Conservation (phyloP, 2,113 vertebrate genomes). For the Henicopernis longicauda region DNA sequence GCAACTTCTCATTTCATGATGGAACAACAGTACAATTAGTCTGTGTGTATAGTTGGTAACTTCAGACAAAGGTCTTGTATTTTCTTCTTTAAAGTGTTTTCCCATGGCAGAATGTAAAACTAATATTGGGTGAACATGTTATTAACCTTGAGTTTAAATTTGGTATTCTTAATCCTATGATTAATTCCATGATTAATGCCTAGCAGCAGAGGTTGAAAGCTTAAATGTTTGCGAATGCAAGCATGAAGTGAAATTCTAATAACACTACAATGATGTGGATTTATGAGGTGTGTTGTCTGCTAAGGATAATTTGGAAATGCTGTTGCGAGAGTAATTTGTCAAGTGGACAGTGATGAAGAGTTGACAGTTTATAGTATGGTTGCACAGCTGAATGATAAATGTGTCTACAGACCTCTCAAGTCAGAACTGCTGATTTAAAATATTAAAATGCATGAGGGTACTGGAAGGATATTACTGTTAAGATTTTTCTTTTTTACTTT, state of each 20-base stretch:
- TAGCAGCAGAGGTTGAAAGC: constrained; percentile 72
- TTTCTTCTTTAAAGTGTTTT: constrained; percentile 11
- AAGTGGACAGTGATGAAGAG: constrained; percentile 59
- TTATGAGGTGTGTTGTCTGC: constrained; percentile 71
- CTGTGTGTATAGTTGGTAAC: constrained; percentile 30
- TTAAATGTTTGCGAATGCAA: constrained; percentile 75
- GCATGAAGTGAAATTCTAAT: constrained; percentile 79
- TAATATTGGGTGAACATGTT: constrained; percentile 70
- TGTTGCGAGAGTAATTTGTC: constrained; percentile 68
- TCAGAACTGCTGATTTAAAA: constrained; percentile 29
- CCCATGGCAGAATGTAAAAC: constrained; percentile 69
- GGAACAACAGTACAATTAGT: constrained; percentile 11
- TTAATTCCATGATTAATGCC: constrained; percentile 78
- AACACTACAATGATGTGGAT: constrained; percentile 70
- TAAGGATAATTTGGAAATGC: constrained; percentile 72
- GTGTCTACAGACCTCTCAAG: neutral
- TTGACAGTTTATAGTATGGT: constrained; percentile 45
- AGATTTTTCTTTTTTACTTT: neutral
- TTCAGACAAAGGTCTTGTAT: constrained; percentile 21
- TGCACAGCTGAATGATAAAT: constrained; percentile 55
- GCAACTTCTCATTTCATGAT: neutral
- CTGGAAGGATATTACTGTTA: neutral
- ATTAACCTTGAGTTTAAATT: constrained; percentile 76
- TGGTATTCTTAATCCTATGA: constrained; percentile 71
- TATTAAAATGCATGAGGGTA: constrained; percentile 19